These are phyloP conservation scores for Sinocyclocheilus maitianheensis DNA, from an alignment of 2,113 vertebrate genomes.

Conservation along the genomic window DNA sequence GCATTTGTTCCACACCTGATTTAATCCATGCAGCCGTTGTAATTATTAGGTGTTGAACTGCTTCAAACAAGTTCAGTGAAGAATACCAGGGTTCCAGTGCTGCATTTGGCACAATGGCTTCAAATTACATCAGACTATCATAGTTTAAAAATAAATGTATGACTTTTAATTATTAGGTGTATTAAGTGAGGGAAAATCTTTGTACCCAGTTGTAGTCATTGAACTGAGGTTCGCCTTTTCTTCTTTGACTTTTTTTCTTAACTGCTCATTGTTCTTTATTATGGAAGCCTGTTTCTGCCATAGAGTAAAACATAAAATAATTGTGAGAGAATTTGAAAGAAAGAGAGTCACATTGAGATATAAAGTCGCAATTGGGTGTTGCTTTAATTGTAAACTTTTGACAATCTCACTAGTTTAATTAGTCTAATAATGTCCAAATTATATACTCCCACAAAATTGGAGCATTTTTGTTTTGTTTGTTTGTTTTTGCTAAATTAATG, in stretches of 20 bases:
- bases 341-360: not conserved
- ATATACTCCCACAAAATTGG: not conserved
- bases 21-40: constrained; percentile 17
- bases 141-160: constrained; percentile 21
- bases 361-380: not conserved
- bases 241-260: constrained; percentile 9
- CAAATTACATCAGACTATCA: not conserved
- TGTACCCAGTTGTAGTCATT: not conserved
- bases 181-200: not conserved
- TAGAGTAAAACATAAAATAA: not conserved
- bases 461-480: not conserved
- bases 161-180: constrained; percentile 15
- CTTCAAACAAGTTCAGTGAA: constrained; percentile 22
- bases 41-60: constrained; percentile 39
- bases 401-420: too few relatives aligned
- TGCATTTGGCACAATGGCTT: constrained; percentile 21
- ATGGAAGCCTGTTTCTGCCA: not conserved
- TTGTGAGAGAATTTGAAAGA: not conserved
- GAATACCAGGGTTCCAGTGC: constrained; percentile 9
- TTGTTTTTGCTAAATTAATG: not conserved
- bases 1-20: constrained; percentile 25
- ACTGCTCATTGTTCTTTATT: constrained; percentile 2
- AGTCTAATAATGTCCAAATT: not conserved
- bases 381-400: not conserved
- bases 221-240: not conserved